Base-by-base conservation (phyloP, 1,140 invertebrate genomes). In the Venturia canescens region DNA sequence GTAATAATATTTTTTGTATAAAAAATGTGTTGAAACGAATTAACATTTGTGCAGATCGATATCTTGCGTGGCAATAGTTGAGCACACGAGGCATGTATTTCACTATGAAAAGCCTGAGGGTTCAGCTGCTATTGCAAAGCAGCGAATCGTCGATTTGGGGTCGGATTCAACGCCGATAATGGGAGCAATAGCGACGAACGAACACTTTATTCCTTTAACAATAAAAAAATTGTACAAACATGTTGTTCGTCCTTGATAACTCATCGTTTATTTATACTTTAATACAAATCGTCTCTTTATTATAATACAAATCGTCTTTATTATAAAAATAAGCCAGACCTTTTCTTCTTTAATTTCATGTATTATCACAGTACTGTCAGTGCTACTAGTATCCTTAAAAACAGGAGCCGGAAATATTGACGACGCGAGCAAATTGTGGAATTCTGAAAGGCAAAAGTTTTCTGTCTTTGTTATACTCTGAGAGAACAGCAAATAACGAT, bases 61-160 rank as follows among this genome's bases (percentile, higher is more conserved):
- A 71, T 88, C 86, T 0, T 91, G 88, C n/a, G 82, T 92, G 48
- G 88, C 86, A 31, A 88, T 92, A 81, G 38, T 92, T 11, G 90
- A 92, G 80, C 86, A 91, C 44, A 86, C 76, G 6, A 88, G 88
- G 77, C 87, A 90, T 44, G 85, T 86, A 76, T 91, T 92, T 79
- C 38, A 92, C 23, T 92, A 92, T 70, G 87, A 91, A 48, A 91
- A 79, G 76, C 89, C 91, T 21, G 78, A 84, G 79, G 38, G 71
- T 11, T 70, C 85, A 79, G 71, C 77, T 3, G 53, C 76, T 34
- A 67, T 89, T 21, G 87, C 87, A 13, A 91, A 89, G 80, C 91
- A 92, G 81, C 84, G 82, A 15, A 89, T 92, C 29, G 75, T 92
- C 16, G n/a, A n/a, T n/a, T n/a, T n/a, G n/a, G n/a, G n/a, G n/a